Base-by-base conservation (phyloP, 2,113 vertebrate genomes). In the Geococcyx californianus region DNA sequence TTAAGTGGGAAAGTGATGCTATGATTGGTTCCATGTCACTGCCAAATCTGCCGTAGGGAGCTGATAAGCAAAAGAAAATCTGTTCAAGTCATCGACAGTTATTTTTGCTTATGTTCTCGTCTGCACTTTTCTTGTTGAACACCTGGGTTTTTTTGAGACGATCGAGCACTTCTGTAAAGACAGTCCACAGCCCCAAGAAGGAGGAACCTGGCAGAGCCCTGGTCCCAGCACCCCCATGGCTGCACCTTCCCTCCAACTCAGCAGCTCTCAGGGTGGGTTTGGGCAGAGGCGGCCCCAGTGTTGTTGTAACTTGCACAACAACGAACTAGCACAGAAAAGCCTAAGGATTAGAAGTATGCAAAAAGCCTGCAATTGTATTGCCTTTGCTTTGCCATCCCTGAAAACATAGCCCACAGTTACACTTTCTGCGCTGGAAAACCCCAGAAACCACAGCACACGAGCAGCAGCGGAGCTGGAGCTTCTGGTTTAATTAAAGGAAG, bases 401-500 rank as follows among this genome's bases (percentile, higher is more conserved):
- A 90, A 94, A 92, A 90, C 93, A 67, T 92, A 78, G 92, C 90
- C 90, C 90, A 74, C 81, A 73, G 92, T 79, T 20, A 92, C 0
- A 16, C 62, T 89, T 96, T 96, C 77, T 13, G 38, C 0, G 9
- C 90, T 94, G 92, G 91, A 87, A 97, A 97, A 97, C 88, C 93
- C 93, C 96, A 92, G 82, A 92, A 94, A 95, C 94, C 92, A 59
- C 88, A 93, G 90, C 69, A 19, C 83, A 33, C 10, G 31, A 69
- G 72, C 4, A 77, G 89, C 84, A 55, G 89, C 11, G 0, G 49
- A 83, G 88, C 85, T 52, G 64, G 59, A 70, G 79, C 20, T 67
- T 69, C 67, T 58, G 67, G 19, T 42, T 91, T 75, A 25, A 69
- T 55, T 45, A 14, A 56, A 55, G 44, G 51, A 20, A 80, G 38